phyloP scores from a whole-genome alignment of 2,888 invertebrate genomes.

The Cheilosia pagana region DNA sequence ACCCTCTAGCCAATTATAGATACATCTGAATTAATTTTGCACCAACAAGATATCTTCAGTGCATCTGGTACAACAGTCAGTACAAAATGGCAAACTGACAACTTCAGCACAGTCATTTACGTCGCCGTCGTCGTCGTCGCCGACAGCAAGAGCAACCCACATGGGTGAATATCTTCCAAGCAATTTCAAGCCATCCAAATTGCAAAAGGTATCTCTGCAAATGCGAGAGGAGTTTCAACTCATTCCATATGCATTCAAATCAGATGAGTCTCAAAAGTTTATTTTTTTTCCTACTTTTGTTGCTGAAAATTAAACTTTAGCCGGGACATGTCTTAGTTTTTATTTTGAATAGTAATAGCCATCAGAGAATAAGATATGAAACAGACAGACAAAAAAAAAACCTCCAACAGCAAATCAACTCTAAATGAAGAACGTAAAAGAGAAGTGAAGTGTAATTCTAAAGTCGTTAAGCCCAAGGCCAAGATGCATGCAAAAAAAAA shows the following conservation, averaged over 20 bases:
- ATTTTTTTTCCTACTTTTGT: slow-evolving; percentile 7
- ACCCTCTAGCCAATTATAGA: slow-evolving; percentile 63
- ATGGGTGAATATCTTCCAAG: slow-evolving; percentile 42
- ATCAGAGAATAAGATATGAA: slow-evolving; percentile 16
- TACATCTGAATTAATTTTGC: slow-evolving; percentile 70
- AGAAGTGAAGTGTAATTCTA: slow-evolving; percentile 74
- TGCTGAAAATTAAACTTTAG: slow-evolving; percentile 47
- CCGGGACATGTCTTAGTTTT: slow-evolving; percentile 50
- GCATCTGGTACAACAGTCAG: slow-evolving; percentile 47
- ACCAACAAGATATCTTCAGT: slow-evolving; percentile 49
- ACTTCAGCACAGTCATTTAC: slow-evolving; percentile 28
- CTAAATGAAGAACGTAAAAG: slow-evolving; percentile 69
- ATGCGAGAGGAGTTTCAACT: slow-evolving; percentile 42
- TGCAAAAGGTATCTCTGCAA: slow-evolving; percentile 31
- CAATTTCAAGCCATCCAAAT: slow-evolving; percentile 35
- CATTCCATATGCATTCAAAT: slow-evolving; percentile 58
- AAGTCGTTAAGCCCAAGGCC: slow-evolving; percentile 75
- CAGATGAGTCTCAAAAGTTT: slow-evolving; percentile 42
- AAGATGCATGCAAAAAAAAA: slow-evolving; percentile 71
- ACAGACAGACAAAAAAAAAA: slow-evolving; percentile 23
- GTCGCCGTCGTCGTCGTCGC: not conserved
- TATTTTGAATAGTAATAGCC: slow-evolving; percentile 38
- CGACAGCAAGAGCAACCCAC: slow-evolving; percentile 31
- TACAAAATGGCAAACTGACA: slow-evolving; percentile 36
- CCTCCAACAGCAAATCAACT: slow-evolving; percentile 65